Evolutionary conservation across 2,888 invertebrate species (phyloP), one percentile per base, ranked within the genome.

Genomic region (Sesamia inferens): DNA sequence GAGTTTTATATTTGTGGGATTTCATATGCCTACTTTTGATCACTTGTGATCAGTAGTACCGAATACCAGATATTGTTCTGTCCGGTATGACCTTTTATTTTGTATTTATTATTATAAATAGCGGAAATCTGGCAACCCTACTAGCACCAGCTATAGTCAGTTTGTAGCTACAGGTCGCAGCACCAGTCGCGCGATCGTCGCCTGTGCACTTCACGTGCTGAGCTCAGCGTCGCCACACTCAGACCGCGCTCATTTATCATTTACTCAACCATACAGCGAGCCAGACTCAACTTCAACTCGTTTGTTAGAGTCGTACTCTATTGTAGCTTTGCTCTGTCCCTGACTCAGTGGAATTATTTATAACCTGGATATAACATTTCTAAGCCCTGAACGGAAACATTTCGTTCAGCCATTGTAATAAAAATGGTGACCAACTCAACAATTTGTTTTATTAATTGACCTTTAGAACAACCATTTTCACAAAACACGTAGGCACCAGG

Each of bases 231-330:
- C 72, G 59, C 68, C 62, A 66, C 69, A 70, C 71, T 74, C 71
- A 70, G 69, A 69, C 54, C 62, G 57, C 69, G 63, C 68, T 78
- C 81, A 82, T 82, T 81, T 81, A 83, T 82, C 83, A 82, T 82
- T 82, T 62, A 82, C 70, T 71, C 61, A 70, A 72, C 66, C 73
- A 63, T 57, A 78, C 79, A 71, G 57, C 62, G 62, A 70, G 68
- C 69, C 39, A 77, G 81, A 79, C 79, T 76, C 67, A 68, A 80
- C 80, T 83, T 59, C 69, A 64, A 65, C 73, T 70, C 68, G 77
- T 82, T 80, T 79, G 80, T 78, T 74, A 63, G 67, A 48, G 47
- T 39, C 39, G 39, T 39, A 39, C 39, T 44, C 82, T 42, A 81
- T 81, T 72, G 72, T 81, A 62, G 59, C 63, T 24, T 51, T 24